Conservation (phyloP, 2,888 invertebrate genomes). For the Phalera bucephala region DNA sequence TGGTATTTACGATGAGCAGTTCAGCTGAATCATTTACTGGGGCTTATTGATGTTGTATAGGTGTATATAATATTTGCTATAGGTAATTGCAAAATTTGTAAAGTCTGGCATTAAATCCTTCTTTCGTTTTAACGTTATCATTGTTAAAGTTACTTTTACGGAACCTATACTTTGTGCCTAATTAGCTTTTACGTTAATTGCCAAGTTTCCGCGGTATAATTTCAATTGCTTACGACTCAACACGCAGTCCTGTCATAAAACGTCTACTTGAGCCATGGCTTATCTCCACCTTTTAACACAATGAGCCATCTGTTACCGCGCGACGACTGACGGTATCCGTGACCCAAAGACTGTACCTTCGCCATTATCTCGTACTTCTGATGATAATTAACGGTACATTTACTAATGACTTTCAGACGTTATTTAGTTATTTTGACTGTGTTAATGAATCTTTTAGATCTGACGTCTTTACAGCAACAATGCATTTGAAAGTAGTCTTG, state of each 20-base stretch:
- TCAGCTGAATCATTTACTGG: conserved; percentile 54
- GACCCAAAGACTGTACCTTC: conserved; percentile 46
- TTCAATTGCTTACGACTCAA: conserved; percentile 13
- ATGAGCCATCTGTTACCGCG: conserved; percentile 63
- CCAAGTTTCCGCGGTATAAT: conserved; percentile 3
- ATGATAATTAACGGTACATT: not conserved
- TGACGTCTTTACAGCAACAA: not conserved
- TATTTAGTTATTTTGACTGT: not conserved
- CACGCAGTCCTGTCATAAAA: conserved; percentile 12
- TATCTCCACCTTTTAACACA: conserved; percentile 59
- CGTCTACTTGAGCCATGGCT: conserved; percentile 43
- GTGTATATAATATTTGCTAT: no score
- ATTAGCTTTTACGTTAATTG: conserved; percentile 4
- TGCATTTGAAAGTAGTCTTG: not conserved
- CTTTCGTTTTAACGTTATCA: no score
- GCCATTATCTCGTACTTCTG: not conserved
- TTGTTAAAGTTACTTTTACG: no score
- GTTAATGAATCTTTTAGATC: not conserved
- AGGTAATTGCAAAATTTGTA: no score
- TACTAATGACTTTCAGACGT: not conserved
- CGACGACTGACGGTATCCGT: conserved; percentile 66
- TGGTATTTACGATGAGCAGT: conserved; percentile 40
- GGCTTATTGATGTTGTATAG: conserved; percentile 31
- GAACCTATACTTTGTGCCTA: no score
- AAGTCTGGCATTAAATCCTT: no score